A percentile compares a stretch with the other conserved stretches of the same genome.
Conservation (phyloP, 1,140 invertebrate species). For the Apis laboriosa region DNA sequence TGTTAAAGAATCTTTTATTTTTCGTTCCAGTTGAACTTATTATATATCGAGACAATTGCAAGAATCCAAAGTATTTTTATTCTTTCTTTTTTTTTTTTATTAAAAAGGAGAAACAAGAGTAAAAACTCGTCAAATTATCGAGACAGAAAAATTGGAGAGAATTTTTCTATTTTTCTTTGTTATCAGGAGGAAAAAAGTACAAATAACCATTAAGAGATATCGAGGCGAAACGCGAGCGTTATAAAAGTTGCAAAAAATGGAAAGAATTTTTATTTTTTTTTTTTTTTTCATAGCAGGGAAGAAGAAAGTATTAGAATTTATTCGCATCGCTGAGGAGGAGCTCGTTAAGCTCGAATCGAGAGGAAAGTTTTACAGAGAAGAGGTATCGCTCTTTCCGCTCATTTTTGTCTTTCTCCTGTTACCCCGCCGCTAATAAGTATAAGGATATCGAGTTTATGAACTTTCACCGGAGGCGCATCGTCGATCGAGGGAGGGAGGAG, state of each 20-base stretch:
- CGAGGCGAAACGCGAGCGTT: not conserved
- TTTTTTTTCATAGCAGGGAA: not conserved
- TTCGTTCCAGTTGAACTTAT: too few relatives aligned
- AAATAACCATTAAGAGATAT: too few relatives aligned
- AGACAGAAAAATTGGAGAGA: too few relatives aligned
- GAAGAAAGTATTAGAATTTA: not conserved
- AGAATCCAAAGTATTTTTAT: too few relatives aligned
- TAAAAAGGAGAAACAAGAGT: too few relatives aligned
- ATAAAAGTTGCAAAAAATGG: not conserved
- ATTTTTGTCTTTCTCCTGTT: not conserved
- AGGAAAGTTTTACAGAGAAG: not conserved
- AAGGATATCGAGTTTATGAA: conserved; percentile 52
- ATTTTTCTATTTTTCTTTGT: too few relatives aligned
- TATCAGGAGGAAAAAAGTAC: too few relatives aligned
- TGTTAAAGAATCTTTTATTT: too few relatives aligned
- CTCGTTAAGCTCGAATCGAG: not conserved
- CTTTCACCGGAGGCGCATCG: conserved; percentile 41
- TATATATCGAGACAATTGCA: too few relatives aligned
- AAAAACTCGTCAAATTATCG: too few relatives aligned
- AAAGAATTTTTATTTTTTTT: not conserved
- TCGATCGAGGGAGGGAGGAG: not conserved
- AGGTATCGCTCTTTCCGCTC: not conserved
- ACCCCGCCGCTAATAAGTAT: not conserved
- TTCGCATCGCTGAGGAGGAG: not conserved
- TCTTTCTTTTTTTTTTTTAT: too few relatives aligned